These are phyloP conservation scores for Circaetus cinerascens DNA, from an alignment of 2,113 vertebrate genomes.

Conservation along the genomic window DNA sequence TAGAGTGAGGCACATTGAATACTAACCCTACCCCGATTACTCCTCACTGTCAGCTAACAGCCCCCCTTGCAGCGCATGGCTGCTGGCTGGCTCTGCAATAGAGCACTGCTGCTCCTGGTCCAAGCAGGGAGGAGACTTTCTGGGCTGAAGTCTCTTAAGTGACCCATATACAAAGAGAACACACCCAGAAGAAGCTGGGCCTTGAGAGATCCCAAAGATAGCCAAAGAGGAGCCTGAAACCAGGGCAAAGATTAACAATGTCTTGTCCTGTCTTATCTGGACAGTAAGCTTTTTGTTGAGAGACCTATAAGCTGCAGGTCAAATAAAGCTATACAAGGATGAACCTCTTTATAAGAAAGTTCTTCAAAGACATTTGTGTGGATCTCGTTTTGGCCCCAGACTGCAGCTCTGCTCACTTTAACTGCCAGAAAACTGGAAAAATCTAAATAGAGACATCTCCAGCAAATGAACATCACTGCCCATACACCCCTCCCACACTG, in stretches of 20 bases:
- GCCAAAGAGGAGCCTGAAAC: background rate
- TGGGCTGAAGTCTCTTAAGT: background rate
- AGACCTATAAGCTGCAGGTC: background rate
- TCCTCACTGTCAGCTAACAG: background rate
- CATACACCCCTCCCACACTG: background rate
- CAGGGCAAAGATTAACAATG: background rate
- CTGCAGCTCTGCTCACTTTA: background rate
- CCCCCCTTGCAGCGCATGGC: fast-evolving
- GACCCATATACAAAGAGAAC: background rate
- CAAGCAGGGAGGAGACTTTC: background rate
- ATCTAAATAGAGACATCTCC: background rate
- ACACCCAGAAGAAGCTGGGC: background rate
- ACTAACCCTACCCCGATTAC: background rate
- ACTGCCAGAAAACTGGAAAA: background rate
- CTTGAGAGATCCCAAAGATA: background rate
- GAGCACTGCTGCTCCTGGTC: background rate
- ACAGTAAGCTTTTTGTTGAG: background rate
- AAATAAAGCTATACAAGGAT: background rate
- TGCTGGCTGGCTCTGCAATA: background rate
- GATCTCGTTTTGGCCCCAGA: background rate
- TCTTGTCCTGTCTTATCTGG: background rate
- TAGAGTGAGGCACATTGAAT: fast-evolving
- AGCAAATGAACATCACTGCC: background rate
- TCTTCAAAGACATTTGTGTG: fast-evolving
- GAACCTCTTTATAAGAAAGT: background rate